Conservation (phyloP, 1,140 invertebrate species). For the Phymorhynchus buccinoides region DNA sequence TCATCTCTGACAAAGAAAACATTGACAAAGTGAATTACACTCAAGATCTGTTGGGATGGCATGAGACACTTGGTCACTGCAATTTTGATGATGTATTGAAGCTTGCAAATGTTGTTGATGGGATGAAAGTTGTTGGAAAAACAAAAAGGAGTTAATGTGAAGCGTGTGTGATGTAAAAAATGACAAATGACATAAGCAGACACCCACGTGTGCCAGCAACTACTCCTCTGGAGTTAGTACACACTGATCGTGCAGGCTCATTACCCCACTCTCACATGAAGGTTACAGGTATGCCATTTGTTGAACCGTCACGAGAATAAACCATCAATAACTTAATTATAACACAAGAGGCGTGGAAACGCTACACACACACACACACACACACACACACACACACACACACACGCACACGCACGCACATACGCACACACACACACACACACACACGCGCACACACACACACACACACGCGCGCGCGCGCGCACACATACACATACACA, state of each 20-base stretch:
- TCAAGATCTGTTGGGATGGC: not conserved
- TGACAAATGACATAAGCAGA: conserved; percentile 8
- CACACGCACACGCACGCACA: no score
- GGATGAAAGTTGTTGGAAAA: not conserved
- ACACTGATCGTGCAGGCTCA: not conserved
- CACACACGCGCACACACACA: no score
- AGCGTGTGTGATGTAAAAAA: not conserved
- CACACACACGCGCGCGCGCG: no score
- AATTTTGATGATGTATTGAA: not conserved
- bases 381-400: no score
- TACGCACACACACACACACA: no score
- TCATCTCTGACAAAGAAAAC: not conserved
- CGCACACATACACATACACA: no score
- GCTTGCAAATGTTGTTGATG: not conserved
- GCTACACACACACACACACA: no score
- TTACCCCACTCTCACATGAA: not conserved
- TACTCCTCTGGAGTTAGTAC: not conserved
- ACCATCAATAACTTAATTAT: no score
- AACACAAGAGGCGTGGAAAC: no score
- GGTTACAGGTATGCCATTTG: not conserved
- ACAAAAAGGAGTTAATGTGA: not conserved
- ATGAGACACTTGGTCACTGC: not conserved
- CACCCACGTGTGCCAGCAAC: not conserved
- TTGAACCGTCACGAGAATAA: no score
- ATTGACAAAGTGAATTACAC: not conserved